Evolutionary conservation across 1,140 invertebrate species (phyloP).

Genomic region (Pinna nobilis): DNA sequence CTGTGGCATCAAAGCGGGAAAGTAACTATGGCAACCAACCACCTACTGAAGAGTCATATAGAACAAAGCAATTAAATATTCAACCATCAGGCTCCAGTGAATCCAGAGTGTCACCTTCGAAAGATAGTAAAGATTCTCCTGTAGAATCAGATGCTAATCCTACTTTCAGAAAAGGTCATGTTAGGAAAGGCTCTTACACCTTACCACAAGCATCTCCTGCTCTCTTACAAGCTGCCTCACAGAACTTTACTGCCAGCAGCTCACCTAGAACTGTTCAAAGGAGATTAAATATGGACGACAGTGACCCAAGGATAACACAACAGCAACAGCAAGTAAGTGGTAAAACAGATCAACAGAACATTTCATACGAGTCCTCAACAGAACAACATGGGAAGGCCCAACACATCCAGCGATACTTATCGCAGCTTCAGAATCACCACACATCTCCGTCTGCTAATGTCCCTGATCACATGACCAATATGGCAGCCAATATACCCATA

Average conservation of each 20-base stretch:
- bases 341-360: not conserved
- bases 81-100: too few relatives aligned
- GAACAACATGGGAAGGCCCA: slow-evolving; percentile 55
- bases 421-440: slow-evolving; percentile 46
- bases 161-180: too few relatives aligned
- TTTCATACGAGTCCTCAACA: slow-evolving; percentile 4
- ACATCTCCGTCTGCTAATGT: not conserved
- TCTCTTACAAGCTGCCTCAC: slow-evolving; percentile 39
- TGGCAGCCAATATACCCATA: not conserved
- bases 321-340: not conserved
- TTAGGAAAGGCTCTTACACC: slow-evolving; percentile 52
- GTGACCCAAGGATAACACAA: too few relatives aligned
- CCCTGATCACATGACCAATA: not conserved
- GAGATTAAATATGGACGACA: not conserved
- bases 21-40: too few relatives aligned
- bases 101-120: too few relatives aligned
- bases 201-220: slow-evolving; percentile 51
- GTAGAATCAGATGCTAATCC: too few relatives aligned
- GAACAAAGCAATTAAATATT: too few relatives aligned
- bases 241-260: slow-evolving; percentile 1
- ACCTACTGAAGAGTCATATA: too few relatives aligned
- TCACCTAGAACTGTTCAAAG: not conserved
- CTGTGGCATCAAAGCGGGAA: too few relatives aligned
- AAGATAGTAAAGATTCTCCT: too few relatives aligned
- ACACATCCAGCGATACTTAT: slow-evolving; percentile 60